phyloP scores from a whole-genome alignment of 2,113 vertebrate species.

The Dicerorhinus sumatrensis region DNA sequence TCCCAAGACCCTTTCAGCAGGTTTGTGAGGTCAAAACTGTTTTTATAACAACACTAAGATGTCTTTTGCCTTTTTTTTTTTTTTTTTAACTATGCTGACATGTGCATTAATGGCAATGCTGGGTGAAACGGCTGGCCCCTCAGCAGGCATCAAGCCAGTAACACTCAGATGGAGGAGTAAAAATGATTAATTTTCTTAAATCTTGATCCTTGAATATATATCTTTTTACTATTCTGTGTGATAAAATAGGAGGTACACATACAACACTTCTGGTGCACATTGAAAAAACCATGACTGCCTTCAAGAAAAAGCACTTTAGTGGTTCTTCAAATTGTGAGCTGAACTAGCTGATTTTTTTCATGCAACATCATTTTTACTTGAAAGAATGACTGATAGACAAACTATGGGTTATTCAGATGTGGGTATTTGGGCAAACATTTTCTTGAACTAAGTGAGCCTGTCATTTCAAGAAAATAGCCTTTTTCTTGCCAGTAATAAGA shows the following conservation, averaged over 20 bases:
- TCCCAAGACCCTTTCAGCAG: not conserved
- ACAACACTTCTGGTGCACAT: not conserved
- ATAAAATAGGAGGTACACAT: not conserved
- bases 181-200: not conserved
- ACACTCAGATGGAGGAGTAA: not conserved
- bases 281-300: not conserved
- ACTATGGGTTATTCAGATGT: not conserved
- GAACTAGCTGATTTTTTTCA: not conserved
- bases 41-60: not conserved
- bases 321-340: not conserved
- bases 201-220: not conserved
- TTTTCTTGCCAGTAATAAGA: conserved; percentile 26
- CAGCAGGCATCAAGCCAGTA: not conserved
- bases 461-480: not conserved
- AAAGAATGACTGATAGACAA: not conserved
- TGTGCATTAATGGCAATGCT: not conserved
- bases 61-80: not conserved
- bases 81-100: not conserved
- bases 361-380: not conserved
- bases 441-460: not conserved
- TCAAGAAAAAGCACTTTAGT: not conserved
- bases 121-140: not conserved
- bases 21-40: not conserved
- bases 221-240: not conserved
- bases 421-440: not conserved